These are phyloP conservation scores for Rhea americana DNA, from an alignment of 2,113 vertebrate genomes.

Conservation along the genomic window DNA sequence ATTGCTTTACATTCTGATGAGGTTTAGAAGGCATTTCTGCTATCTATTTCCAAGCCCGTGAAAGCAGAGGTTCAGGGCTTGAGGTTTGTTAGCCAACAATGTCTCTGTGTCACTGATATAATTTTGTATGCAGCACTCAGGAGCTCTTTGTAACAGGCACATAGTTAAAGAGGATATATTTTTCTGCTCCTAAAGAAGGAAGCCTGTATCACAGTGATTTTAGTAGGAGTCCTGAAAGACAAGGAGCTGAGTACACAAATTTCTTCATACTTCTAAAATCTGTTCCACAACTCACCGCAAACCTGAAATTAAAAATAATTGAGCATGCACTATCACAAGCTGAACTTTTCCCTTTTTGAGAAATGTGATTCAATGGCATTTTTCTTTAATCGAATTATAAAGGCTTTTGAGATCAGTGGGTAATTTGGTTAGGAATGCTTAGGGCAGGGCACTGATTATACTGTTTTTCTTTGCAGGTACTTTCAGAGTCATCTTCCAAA, in stretches of 20 bases:
- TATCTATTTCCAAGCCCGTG: not conserved
- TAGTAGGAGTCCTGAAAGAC: not conserved
- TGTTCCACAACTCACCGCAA: not conserved
- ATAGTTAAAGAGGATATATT: not conserved
- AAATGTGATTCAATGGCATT: not conserved
- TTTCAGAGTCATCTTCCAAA: slow-evolving; percentile 93
- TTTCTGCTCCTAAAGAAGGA: not conserved
- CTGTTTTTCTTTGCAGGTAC: slow-evolving; percentile 80
- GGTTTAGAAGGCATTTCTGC: not conserved
- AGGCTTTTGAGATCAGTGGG: not conserved
- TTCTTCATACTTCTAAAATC: not conserved
- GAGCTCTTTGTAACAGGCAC: not conserved
- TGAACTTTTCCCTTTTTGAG: not conserved
- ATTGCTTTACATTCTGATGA: not conserved
- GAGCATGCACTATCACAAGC: not conserved
- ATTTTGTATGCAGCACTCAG: not conserved
- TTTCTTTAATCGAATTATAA: not conserved
- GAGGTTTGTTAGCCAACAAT: not conserved
- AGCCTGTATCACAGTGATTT: not conserved
- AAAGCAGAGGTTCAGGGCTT: not conserved
- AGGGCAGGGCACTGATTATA: not conserved
- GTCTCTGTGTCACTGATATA: not conserved
- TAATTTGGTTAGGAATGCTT: not conserved
- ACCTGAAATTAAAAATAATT: not conserved
- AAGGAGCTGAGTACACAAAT: not conserved